These are phyloP conservation scores for Nasalis larvatus DNA, from an alignment of 2,113 vertebrate species.

Conservation along the genomic window DNA sequence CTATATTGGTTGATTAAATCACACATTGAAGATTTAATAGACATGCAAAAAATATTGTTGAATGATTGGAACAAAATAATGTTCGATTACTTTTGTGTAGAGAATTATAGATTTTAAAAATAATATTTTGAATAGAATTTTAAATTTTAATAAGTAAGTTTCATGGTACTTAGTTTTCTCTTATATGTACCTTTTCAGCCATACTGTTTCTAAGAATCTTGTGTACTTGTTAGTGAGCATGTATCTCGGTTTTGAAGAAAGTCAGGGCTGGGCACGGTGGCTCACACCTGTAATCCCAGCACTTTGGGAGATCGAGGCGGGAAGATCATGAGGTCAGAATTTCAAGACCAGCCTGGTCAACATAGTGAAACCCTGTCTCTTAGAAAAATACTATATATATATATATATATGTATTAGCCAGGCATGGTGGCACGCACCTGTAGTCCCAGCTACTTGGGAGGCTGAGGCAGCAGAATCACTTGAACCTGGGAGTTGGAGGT, in stretches of 20 bases:
- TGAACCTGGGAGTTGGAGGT: no score
- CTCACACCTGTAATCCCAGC: no score
- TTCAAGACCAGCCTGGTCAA: no score
- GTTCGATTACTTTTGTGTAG: background rate
- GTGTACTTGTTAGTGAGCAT: background rate
- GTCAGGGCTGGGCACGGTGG: fast-evolving
- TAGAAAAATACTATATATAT: no score
- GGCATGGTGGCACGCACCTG: no score
- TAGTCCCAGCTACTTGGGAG: no score
- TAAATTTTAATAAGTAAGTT: background rate
- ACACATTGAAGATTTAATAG: background rate
- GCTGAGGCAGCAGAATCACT: no score
- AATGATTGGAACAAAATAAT: background rate
- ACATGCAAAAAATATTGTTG: background rate
- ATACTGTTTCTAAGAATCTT: background rate
- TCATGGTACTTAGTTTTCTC: background rate
- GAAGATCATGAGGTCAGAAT: no score
- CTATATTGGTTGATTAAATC: background rate
- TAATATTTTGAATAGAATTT: background rate
- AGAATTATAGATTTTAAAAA: background rate
- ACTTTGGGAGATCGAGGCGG: no score
- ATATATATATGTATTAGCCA: no score
- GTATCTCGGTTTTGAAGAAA: background rate
- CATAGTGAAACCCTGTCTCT: no score
- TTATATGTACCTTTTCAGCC: background rate